Conservation (phyloP, 2,797 vertebrate genomes). For the Phrynocephalus vlangalii region DNA sequence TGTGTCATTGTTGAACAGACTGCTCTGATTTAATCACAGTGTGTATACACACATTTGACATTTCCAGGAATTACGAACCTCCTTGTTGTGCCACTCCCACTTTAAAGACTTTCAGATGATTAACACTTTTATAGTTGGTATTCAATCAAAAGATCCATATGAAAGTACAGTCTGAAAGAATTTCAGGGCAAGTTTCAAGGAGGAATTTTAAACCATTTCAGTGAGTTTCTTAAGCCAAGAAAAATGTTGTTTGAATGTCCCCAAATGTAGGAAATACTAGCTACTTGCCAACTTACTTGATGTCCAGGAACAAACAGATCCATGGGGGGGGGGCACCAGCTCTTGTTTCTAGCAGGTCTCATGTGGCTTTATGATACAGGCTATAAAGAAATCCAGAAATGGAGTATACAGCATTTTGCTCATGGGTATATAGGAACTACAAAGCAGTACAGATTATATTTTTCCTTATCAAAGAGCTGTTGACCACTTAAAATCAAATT, state of each 20-base stretch:
- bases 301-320: not conserved
- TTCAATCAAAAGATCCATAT: not conserved
- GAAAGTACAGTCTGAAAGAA: not conserved
- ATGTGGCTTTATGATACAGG: not conserved
- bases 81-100: not conserved
- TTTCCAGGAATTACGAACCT: slow-evolving; percentile 16
- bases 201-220: slow-evolving; percentile 5
- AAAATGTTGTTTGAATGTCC: not conserved
- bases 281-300: not conserved
- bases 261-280: not conserved
- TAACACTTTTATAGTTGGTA: not conserved
- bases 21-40: slow-evolving; percentile 57
- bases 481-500: not conserved
- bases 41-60: slow-evolving; percentile 31
- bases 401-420: not conserved
- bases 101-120: not conserved
- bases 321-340: not conserved
- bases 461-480: not conserved
- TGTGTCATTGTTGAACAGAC: slow-evolving; percentile 66
- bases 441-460: not conserved
- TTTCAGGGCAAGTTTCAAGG: not conserved
- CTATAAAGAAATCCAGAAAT: not conserved
- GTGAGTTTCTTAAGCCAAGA: not conserved
- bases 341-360: not conserved
- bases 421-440: not conserved